A percentile compares a stretch with the other conserved stretches of the same genome.
phyloP scores from a whole-genome alignment of 2,113 vertebrate species.

The Fukomys damarensis region DNA sequence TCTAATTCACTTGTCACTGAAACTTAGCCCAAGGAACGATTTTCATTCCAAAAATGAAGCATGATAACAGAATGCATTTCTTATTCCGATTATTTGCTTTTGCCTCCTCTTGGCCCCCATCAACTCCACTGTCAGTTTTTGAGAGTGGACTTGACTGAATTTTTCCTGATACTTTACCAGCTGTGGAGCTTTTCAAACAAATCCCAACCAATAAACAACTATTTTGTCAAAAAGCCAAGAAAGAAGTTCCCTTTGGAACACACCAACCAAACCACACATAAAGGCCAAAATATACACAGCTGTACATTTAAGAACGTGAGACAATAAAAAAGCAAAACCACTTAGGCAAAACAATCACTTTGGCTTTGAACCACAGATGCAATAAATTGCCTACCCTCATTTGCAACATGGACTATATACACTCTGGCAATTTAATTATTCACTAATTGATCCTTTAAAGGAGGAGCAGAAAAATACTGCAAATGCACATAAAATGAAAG shows the following conservation, averaged over 20 bases:
- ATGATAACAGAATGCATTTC: constrained; percentile 14
- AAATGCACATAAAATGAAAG: constrained; percentile 56
- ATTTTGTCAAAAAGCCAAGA: constrained; percentile 73
- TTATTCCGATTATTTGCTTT: neutral
- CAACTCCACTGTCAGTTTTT: neutral
- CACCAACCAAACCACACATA: constrained; percentile 73
- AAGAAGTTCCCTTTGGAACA: constrained; percentile 68
- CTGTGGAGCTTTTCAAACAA: constrained; percentile 73
- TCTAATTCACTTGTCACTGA: constrained; percentile 15
- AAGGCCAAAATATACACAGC: constrained; percentile 78
- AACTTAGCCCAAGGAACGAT: neutral
- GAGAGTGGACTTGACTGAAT: constrained; percentile 45
- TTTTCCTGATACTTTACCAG: constrained; percentile 58
- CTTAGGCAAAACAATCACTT: constrained; percentile 66
- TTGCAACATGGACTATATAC: constrained; percentile 52
- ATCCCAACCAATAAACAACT: constrained; percentile 69
- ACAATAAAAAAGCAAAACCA: constrained; percentile 76
- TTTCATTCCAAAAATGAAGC: constrained; percentile 47
- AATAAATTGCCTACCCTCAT: constrained; percentile 34
- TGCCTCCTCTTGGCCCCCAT: neutral
- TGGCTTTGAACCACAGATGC: constrained; percentile 65
- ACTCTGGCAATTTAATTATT: constrained; percentile 74
- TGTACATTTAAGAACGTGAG: constrained; percentile 74
- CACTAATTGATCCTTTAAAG: constrained; percentile 53
- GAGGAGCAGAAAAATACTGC: constrained; percentile 68